Evolutionary conservation across 2,888 invertebrate species (phyloP).

Genomic region (Orchesellides sinensis): DNA sequence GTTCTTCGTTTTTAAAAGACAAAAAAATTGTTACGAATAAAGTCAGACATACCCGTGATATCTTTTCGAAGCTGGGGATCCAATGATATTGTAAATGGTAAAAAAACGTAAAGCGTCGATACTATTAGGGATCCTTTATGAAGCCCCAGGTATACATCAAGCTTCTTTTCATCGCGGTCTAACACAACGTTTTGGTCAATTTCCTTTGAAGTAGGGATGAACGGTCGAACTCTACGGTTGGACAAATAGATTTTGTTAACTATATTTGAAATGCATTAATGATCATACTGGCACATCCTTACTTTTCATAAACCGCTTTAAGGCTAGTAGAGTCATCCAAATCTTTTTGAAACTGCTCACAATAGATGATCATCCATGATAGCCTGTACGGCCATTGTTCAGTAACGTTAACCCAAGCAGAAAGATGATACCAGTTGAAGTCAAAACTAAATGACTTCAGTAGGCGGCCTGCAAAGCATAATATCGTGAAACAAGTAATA

Average conservation of each 20-base stretch:
- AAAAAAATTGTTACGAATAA: no score
- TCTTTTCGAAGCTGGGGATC: slow-evolving; percentile 98
- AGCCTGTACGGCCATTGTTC: slow-evolving; percentile 99
- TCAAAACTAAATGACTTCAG: slow-evolving; percentile 99
- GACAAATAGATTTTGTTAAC: slow-evolving; percentile 24
- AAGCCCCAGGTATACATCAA: slow-evolving; percentile 94
- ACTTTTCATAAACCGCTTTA: slow-evolving; percentile 96
- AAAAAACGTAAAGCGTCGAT: slow-evolving; percentile 94
- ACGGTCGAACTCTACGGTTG: slow-evolving; percentile 84
- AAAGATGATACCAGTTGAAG: slow-evolving; percentile 98
- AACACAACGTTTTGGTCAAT: slow-evolving; percentile 92
- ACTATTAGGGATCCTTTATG: slow-evolving; percentile 91
- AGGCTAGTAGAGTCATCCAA: slow-evolving; percentile 91
- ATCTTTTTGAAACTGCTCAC: slow-evolving; percentile 91
- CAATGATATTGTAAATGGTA: slow-evolving; percentile 98
- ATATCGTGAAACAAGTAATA: slow-evolving; percentile 2
- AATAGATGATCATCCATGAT: slow-evolving; percentile 97
- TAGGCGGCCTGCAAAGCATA: slow-evolving; percentile 91
- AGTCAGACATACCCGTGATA: slow-evolving; percentile 86
- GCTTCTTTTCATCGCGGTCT: slow-evolving; percentile 95
- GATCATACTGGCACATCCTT: slow-evolving; percentile 74
- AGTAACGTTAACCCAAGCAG: slow-evolving; percentile 98
- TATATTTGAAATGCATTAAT: background rate
- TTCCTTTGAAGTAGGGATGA: slow-evolving; percentile 90
- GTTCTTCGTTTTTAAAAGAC: no score